Evolutionary conservation across 1,140 invertebrate species (phyloP), one percentile per base, ranked within the genome.

Genomic region (Samia ricini): DNA sequence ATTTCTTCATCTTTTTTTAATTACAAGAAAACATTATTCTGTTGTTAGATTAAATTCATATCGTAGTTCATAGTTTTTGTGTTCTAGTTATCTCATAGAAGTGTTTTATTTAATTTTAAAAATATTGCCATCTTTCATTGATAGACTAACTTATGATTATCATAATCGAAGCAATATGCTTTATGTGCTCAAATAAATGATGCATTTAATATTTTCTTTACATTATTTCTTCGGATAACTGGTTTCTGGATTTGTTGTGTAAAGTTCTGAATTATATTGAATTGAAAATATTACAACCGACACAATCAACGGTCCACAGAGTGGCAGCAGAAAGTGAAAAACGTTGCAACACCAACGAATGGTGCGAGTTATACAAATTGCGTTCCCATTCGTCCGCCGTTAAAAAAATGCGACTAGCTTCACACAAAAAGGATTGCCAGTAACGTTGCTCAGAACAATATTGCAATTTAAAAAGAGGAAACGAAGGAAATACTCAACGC

Each of bases 361-460:
- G 71, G 57, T 54, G 56, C 54, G 71, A 74, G 61, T 72, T 73
- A 83, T 74, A 85, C 72, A 85, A 83, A 83, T 82, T 76, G 70
- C 71, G 72, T 75, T 74, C 74, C n/a, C 69, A 71, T 79, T 76
- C 72, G 69, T 57, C 54, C 63, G 66, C 68, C 51, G 63, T 71
- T 82, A 79, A 76, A 82, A n/a, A 80, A 84, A 84, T 81, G 71
- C 62, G 69, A 67, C n/a, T n/a, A n/a, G 58, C 58, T 72, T 67
- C 67, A 64, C 68, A 79, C 66, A 73, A 77, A 78, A 79, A 71
- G 74, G 76, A 70, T 74, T 66, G 67, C 51, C 52, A 61, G 68
- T 64, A 68, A 69, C 66, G 49, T 56, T 63, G 56, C 69, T 75
- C 71, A 70, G 61, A 63, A 63, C 69, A 73, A 76, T 76, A 77